A percentile compares a stretch with the other conserved stretches of the same genome.
phyloP scores from a whole-genome alignment of 2,797 vertebrate species.

The Champsocephalus gunnari region DNA sequence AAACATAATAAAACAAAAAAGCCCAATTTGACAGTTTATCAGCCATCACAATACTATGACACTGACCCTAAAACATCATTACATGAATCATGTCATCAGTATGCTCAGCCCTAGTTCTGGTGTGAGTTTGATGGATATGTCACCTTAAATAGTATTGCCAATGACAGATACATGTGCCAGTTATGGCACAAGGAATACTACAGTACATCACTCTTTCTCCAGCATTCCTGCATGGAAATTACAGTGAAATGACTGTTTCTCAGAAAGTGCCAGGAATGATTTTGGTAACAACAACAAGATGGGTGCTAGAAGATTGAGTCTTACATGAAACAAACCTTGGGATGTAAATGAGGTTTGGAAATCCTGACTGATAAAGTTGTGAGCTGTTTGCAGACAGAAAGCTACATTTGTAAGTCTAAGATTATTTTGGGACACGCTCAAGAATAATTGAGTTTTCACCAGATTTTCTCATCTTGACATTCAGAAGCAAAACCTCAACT shows the following conservation, averaged over 20 bases:
- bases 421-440: constrained; percentile 13
- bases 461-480: constrained; percentile 17
- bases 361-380: constrained; percentile 11
- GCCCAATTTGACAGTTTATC: constrained; percentile 28
- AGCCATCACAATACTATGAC: background rate
- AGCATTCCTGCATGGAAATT: constrained; percentile 58
- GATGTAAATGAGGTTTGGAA: constrained; percentile 33
- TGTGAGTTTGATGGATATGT: constrained; percentile 63
- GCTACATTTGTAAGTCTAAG: constrained; percentile 10
- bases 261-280: constrained; percentile 24
- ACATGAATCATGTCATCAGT: constrained; percentile 42
- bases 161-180: constrained; percentile 71
- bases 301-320: constrained; percentile 6
- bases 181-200: constrained; percentile 38
- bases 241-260: constrained; percentile 59
- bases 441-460: constrained; percentile 39
- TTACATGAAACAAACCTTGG: constrained; percentile 19
- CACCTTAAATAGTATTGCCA: constrained; percentile 65
- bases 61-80: constrained; percentile 45
- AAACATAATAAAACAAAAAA: background rate
- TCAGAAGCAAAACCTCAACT: constrained; percentile 19
- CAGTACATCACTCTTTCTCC: constrained; percentile 56
- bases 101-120: constrained; percentile 27
- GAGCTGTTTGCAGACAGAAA: constrained; percentile 15
- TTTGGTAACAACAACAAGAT: constrained; percentile 28